A percentile compares a stretch with the other conserved stretches of the same genome.
Evolutionary conservation across 1,140 invertebrate species (phyloP).

Genomic region (Drosophila gunungcola): DNA sequence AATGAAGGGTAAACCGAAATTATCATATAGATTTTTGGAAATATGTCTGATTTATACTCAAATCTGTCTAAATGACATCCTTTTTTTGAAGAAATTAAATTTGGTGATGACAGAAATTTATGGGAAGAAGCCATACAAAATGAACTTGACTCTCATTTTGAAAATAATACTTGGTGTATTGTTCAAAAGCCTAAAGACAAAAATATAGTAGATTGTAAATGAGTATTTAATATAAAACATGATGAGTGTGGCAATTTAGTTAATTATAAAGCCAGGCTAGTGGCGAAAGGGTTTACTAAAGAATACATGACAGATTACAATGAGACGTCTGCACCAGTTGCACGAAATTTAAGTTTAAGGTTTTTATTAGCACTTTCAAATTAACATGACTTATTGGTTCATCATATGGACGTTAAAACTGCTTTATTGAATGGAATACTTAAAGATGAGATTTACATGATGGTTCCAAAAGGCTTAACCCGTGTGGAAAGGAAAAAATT

Average conservation of each 20-base stretch:
- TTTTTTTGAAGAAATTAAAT: constrained; percentile 64
- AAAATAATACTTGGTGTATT: constrained; percentile 81
- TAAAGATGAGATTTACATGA: constrained; percentile 22
- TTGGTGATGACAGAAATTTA: constrained; percentile 32
- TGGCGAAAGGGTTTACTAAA: constrained; percentile 80
- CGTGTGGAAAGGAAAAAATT: background rate
- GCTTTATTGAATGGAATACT: background rate
- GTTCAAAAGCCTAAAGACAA: constrained; percentile 39
- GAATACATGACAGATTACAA: constrained; percentile 5
- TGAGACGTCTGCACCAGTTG: constrained; percentile 18
- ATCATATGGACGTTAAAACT: constrained; percentile 57
- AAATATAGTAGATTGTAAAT: too few relatives aligned
- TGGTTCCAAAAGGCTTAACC: background rate
- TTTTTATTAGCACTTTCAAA: constrained; percentile 84
- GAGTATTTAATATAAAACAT: constrained; percentile 72
- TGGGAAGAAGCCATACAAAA: constrained; percentile 51
- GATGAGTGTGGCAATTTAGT: constrained; percentile 70
- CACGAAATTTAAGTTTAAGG: constrained; percentile 38
- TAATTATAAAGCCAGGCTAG: constrained; percentile 83
- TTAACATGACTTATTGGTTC: constrained; percentile 81
- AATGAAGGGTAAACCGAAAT: background rate
- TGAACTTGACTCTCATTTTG: constrained; percentile 29
- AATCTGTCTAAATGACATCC: background rate
- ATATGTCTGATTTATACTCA: background rate
- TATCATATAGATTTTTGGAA: background rate